Conservation (phyloP, 2,888 invertebrate species). For the Euplagia quadripunctaria region DNA sequence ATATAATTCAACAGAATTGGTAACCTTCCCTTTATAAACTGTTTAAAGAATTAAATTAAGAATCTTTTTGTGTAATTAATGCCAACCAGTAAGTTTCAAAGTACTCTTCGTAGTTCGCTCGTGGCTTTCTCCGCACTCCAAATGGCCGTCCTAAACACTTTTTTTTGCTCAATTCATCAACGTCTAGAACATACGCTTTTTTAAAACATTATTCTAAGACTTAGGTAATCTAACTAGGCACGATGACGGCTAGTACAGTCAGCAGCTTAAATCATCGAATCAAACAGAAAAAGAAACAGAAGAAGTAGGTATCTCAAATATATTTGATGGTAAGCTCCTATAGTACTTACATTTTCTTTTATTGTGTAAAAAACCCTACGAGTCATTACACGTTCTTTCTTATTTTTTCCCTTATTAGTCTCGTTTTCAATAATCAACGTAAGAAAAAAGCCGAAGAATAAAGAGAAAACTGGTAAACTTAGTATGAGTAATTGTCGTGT, state of each 20-base stretch:
- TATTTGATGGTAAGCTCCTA: no score
- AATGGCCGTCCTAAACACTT: conserved; percentile 4
- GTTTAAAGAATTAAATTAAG: not conserved
- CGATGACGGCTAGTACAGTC: not conserved
- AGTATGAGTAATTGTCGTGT: no score
- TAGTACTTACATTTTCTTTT: no score
- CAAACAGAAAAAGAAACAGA: not conserved
- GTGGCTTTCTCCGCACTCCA: not conserved
- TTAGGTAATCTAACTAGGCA: not conserved
- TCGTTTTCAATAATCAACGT: no score
- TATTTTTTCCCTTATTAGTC: no score
- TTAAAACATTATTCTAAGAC: conserved; percentile 1
- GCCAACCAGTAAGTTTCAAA: no score
- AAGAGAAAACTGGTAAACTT: no score
- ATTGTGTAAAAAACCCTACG: no score
- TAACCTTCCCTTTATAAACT: not conserved
- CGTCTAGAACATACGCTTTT: conserved; percentile 20
- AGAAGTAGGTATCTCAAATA: no score
- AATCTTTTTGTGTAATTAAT: not conserved
- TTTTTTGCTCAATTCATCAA: conserved; percentile 33
- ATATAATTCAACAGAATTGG: no score
- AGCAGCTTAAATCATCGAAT: not conserved
- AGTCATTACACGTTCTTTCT: no score
- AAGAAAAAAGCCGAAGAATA: no score
- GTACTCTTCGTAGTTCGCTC: not conserved